Evolutionary conservation across 2,797 vertebrate species (phyloP).

Genomic region (Sebastes goodei): DNA sequence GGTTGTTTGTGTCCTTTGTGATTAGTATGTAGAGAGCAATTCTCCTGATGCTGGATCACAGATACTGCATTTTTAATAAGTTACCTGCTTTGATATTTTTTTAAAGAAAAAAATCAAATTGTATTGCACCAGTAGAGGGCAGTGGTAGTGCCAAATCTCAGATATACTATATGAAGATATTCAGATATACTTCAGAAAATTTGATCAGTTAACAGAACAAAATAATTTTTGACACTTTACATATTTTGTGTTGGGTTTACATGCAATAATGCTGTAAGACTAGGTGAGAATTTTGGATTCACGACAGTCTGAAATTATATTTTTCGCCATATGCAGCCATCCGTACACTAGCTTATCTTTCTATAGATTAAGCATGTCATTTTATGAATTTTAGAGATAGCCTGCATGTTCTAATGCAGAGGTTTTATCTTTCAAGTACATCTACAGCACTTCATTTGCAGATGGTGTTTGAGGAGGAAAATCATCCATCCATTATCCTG

Average conservation of each 20-base stretch:
- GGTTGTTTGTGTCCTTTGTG: neutral
- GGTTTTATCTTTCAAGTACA: neutral
- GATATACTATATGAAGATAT: too few species aligned
- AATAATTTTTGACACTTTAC: neutral
- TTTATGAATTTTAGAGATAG: neutral
- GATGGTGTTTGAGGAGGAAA: neutral
- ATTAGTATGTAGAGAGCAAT: neutral
- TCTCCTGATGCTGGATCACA: neutral
- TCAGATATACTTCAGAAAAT: too few species aligned
- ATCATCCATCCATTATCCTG: neutral
- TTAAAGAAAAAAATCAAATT: neutral
- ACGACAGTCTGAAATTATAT: neutral
- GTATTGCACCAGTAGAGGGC: neutral
- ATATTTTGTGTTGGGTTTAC: neutral
- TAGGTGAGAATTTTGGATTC: neutral
- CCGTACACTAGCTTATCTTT: neutral
- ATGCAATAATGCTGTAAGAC: neutral
- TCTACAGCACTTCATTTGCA: neutral
- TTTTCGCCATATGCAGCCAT: neutral
- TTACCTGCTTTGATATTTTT: too few species aligned
- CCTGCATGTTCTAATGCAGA: neutral
- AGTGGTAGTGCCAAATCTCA: neutral
- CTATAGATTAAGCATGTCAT: neutral
- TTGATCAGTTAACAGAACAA: neutral
- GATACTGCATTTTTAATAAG: neutral